Evolutionary conservation across 1,140 invertebrate genomes (phyloP), one percentile per base, ranked within the genome.

Genomic region (Drosophila tristis): DNA sequence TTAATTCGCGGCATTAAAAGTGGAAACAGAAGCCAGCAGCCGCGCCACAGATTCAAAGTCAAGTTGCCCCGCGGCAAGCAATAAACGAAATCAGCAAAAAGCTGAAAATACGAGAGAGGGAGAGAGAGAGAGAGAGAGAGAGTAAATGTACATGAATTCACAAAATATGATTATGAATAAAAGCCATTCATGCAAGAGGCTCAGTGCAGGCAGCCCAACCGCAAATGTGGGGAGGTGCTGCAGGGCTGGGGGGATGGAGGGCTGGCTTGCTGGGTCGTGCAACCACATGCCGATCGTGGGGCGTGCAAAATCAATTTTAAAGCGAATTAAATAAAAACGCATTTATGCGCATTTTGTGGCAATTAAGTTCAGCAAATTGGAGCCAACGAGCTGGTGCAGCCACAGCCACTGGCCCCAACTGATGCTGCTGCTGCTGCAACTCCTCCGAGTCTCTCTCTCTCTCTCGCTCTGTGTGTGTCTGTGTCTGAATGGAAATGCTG

Each of bases 241-340:
- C 47, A 43, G 48, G 7, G 45, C 42, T n/a, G 68, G 51, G 11
- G 56, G 61, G 20, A 0, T 20, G 16, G 16, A 16, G 16, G 16
- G 16, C 16, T 16, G 20, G 20, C 20, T 2, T 20, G 53, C 47
- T 59, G 68, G 20, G 11, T 29, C 51, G 74, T 49, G 65, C 49
- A 82, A 87, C 82, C 82, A 72, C 78, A 86, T 76, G 81, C 67
- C 65, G 78, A 72, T 74, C 35, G 63, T 75, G 48, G 51, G 54
- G 56, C 56, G 67, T 60, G 65, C 54, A 77, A 77, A 89, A 89
- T 89, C 79, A 84, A 89, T 89, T 89, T 89, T 70, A 79, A 89
- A 89, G 84, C 47, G 76, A 74, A 84, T 89, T 89, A 67, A 89
- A 89, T 89, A 89, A 90, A 84, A 84, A 51, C 63, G 72, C 84